A percentile compares a stretch with the other conserved stretches of the same genome.
These are phyloP conservation scores for Oreochromis aureus DNA, from an alignment of 2,113 vertebrate genomes.

Conservation along the genomic window DNA sequence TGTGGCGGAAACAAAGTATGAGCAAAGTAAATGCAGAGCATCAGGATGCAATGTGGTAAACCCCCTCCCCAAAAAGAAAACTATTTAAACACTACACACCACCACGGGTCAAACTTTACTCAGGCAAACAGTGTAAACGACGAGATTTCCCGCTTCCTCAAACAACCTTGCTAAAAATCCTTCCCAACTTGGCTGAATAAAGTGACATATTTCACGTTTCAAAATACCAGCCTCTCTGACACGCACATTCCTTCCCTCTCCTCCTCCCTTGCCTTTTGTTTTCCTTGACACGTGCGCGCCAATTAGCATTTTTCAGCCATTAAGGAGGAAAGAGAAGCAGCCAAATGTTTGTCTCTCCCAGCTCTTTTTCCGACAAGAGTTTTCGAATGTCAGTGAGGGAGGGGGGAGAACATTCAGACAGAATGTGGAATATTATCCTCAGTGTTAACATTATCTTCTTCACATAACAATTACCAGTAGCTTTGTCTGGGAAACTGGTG, in stretches of 20 bases:
- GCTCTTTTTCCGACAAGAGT: conserved; percentile 26
- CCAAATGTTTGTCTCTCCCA: conserved; percentile 62
- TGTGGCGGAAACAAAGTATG: background rate
- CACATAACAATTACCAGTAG: conserved; percentile 33
- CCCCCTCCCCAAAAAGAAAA: accelerated
- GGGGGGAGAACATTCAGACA: background rate
- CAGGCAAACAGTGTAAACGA: background rate
- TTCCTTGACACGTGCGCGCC: conserved; percentile 64
- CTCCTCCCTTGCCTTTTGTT: conserved; percentile 65
- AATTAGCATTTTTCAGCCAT: conserved; percentile 75
- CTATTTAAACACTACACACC: background rate
- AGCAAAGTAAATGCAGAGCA: background rate
- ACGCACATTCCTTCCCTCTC: conserved; percentile 36
- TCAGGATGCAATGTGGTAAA: background rate
- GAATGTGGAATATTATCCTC: conserved; percentile 18
- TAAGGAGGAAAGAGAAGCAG: conserved; percentile 57
- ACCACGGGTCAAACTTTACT: background rate
- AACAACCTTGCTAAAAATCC: conserved; percentile 14
- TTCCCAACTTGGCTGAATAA: conserved; percentile 15
- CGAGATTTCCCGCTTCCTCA: conserved; percentile 1
- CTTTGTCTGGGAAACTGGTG: conserved; percentile 17
- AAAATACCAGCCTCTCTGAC: conserved; percentile 54
- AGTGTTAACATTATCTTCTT: conserved; percentile 42
- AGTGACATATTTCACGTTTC: conserved; percentile 64
- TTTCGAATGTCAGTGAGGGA: background rate